Conservation (phyloP, 2,797 vertebrate species). For the Mus caroli region DNA sequence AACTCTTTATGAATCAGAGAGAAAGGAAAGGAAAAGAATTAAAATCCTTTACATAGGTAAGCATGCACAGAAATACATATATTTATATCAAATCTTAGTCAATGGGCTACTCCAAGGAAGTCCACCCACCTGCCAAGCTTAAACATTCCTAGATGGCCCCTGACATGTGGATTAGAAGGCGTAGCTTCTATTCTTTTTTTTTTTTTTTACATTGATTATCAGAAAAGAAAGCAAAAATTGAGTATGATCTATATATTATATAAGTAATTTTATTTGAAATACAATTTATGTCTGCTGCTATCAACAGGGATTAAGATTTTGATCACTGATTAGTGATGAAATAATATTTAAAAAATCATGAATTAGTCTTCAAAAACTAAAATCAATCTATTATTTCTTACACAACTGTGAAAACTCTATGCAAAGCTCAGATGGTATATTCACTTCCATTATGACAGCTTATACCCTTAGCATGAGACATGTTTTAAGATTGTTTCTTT, state of each 20-base stretch:
- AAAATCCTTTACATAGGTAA: background rate
- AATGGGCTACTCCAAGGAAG: background rate
- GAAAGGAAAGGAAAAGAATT: background rate
- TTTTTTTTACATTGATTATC: background rate
- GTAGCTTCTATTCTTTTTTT: background rate
- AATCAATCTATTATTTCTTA: background rate
- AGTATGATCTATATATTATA: too few relatives aligned
- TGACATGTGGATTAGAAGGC: background rate
- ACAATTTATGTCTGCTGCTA: background rate
- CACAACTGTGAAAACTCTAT: background rate
- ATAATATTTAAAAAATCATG: background rate
- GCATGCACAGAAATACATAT: background rate
- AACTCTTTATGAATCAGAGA: background rate
- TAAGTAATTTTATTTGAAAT: background rate
- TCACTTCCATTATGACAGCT: background rate
- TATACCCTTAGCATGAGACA: background rate
- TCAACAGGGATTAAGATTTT: background rate
- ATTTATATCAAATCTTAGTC: background rate
- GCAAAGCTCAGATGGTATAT: background rate
- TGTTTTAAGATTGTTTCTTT: background rate
- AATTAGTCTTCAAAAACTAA: background rate
- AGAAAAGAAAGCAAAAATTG: background rate
- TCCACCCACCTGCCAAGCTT: background rate
- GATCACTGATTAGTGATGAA: background rate
- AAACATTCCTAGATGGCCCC: background rate